Base-by-base conservation (phyloP, 2,888 invertebrate species). In the Odontothrips loti region DNA sequence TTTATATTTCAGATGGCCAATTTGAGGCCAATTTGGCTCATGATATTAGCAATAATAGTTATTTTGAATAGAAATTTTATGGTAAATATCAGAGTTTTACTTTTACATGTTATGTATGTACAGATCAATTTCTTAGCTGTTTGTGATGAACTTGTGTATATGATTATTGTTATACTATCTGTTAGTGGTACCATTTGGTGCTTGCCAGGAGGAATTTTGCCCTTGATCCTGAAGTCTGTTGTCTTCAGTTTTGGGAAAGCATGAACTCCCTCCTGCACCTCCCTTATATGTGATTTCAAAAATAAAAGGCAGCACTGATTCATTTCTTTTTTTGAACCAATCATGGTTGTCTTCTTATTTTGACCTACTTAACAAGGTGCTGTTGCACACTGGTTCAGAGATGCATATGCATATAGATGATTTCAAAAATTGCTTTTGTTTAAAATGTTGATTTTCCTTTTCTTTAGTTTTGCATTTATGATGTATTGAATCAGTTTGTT, bases 31-130 rank as follows among this genome's bases (percentile, higher is more conserved):
- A 20, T 75, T 27, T 27, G 27, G 68, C 68, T 27, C 68, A 75
- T 75, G 68, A 75, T 75, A 75, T 75, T 75, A 75, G 68, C 68
- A 75, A 75, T 75, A 75, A 75, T 75, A 27, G 68, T 27, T 75
- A 75, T 75, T 75, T 27, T 75, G 23, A 27, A 27, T 23, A 68
- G 11, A 68, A 75, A 27, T 75, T 75, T 75, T 75, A 75, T 75
- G 11, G 68, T 58, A 20, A 58, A 20, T 58, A 20, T 27, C 68
- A 75, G 68, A 27, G 23, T 27, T 75, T 23, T 27, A 75, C 12
- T 75, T 75, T 23, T 75, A 3, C 27, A 27, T 75, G 68, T 75
- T 75, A 27, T 27, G 27, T 11, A 75, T 75, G 23, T 23, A 58
- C 58, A 58, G 58, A 75, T 75, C 8, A 75, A 75, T 75, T n/a